Percentiles rank a stretch among this genome's conserved stretches.
phyloP scores from a whole-genome alignment of 2,797 vertebrate species.

The Buphagus erythrorhynchus region DNA sequence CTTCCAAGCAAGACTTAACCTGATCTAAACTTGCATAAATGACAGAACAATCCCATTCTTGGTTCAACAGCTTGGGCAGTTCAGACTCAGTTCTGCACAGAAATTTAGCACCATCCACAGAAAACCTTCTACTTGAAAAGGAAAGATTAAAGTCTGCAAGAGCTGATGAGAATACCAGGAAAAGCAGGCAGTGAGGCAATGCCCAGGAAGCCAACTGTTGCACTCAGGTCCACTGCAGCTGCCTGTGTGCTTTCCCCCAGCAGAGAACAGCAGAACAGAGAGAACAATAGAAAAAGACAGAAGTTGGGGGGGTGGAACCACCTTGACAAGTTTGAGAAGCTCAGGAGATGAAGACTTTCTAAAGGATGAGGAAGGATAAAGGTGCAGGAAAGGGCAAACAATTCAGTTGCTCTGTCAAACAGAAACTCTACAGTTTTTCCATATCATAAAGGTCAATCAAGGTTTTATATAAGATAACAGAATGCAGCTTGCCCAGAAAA shows the following conservation, averaged over 20 bases:
- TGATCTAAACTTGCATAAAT: background rate
- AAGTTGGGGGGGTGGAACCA: background rate
- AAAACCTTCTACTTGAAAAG: background rate
- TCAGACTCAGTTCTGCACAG: background rate
- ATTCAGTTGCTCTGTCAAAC: background rate
- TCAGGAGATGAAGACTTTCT: background rate
- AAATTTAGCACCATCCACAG: background rate
- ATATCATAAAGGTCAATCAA: background rate
- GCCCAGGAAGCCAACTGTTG: background rate
- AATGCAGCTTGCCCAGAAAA: background rate
- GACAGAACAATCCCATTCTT: background rate
- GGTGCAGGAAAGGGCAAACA: background rate
- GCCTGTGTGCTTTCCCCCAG: background rate
- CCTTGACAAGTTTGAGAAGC: background rate
- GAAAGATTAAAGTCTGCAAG: background rate
- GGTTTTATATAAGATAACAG: background rate
- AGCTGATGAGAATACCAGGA: background rate
- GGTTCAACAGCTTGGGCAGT: background rate
- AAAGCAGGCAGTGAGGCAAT: background rate
- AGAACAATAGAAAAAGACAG: background rate
- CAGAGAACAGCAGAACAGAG: background rate
- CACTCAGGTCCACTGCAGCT: background rate
- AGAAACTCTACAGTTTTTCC: background rate
- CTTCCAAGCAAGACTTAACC: conserved; percentile 2
- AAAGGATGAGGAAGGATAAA: background rate